phyloP scores from a whole-genome alignment of 2,888 invertebrate species.

The Troides oblongomaculatus region DNA sequence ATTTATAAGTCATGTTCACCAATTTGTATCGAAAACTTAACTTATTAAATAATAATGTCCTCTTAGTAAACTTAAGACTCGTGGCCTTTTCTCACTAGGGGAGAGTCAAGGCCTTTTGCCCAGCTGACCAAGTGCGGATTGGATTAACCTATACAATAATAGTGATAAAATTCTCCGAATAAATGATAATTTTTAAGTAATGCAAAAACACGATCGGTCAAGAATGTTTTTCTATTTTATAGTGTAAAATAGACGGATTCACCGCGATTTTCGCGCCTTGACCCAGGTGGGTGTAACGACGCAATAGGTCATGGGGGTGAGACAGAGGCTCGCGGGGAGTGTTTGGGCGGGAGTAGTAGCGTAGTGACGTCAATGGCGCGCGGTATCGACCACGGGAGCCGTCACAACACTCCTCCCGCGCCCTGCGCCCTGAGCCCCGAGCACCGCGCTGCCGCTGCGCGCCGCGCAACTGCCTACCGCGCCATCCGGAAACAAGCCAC shows the following conservation, averaged over 20 bases:
- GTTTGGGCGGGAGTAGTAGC: conserved; percentile 78
- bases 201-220: no score
- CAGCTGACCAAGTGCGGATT: no score
- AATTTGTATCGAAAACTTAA: no score
- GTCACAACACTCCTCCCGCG: conserved; percentile 69
- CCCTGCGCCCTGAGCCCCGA: conserved; percentile 33
- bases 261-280: conserved; percentile 68
- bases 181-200: no score
- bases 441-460: conserved; percentile 37
- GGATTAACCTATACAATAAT: no score
- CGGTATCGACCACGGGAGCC: conserved; percentile 69
- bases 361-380: conserved; percentile 76
- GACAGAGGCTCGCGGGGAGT: conserved; percentile 51
- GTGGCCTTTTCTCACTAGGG: no score
- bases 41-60: no score
- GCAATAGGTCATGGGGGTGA: conserved; percentile 71
- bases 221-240: not conserved
- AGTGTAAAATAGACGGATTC: conserved; percentile 50
- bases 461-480: conserved; percentile 72
- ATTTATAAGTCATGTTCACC: no score
- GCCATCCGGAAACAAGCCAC: conserved; percentile 63
- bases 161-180: no score
- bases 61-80: no score
- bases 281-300: conserved; percentile 74
- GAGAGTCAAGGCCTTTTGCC: no score